Evolutionary conservation across 2,113 vertebrate genomes (phyloP).

Genomic region (Tiliqua scincoides): DNA sequence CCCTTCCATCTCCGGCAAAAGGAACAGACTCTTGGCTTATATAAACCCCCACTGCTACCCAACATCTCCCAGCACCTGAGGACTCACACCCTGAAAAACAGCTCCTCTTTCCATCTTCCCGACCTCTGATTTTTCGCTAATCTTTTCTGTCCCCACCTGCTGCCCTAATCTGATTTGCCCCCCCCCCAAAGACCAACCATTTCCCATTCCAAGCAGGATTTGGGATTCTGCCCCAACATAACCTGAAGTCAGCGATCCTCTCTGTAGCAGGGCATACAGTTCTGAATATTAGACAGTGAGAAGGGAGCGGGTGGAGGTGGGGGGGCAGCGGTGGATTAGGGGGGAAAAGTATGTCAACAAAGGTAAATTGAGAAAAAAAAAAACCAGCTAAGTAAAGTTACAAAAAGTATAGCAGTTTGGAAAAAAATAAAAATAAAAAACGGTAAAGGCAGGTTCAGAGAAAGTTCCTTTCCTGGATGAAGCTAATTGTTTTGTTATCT

Average conservation of each 20-base stretch:
- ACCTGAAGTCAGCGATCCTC: constrained; percentile 1
- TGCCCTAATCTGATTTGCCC: neutral
- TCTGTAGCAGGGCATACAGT: constrained; percentile 44
- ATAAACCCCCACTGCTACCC: neutral
- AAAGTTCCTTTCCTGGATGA: constrained; percentile 89
- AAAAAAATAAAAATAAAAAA: constrained; percentile 61
- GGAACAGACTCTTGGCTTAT: neutral
- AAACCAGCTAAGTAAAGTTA: constrained; percentile 69
- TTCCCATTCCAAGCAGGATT: neutral
- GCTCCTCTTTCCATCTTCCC: neutral
- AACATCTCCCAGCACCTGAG: neutral
- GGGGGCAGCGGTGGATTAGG: neutral
- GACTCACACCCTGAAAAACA: neutral
- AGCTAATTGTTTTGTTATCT: constrained; percentile 96
- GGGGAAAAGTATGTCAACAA: constrained; percentile 59
- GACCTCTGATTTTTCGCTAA: neutral
- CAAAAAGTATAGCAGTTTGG: constrained; percentile 3
- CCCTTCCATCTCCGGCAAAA: neutral
- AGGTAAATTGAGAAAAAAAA: constrained; percentile 66
- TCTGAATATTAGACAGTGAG: constrained; percentile 66
- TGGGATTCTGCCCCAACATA: neutral
- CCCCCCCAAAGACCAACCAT: neutral
- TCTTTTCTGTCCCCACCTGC: neutral
- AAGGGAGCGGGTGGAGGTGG: constrained; percentile 42
- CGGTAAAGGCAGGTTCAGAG: constrained; percentile 75